Evolutionary conservation across 2,888 invertebrate species (phyloP), one percentile per base, ranked within the genome.

Genomic region (Empis stercorea): DNA sequence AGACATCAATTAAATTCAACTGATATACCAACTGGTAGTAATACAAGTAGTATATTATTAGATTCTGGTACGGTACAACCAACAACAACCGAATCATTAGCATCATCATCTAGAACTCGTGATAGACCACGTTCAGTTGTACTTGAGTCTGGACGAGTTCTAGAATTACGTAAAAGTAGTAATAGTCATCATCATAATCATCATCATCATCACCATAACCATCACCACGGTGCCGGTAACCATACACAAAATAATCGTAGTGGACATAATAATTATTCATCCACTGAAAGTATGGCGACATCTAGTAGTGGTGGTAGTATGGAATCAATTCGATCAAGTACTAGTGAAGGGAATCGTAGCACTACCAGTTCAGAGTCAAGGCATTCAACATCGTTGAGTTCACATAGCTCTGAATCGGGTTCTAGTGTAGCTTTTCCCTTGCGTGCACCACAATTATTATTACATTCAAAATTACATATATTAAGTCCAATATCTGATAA

Each of bases 401-500:
- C 87, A 11, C 87, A 88, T 63, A 87, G 86, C 65, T 87, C 87
- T 36, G 87, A 88, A 68, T 86, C 83, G 54, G 65, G 63, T 48
- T 68, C 68, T 47, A 78, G 78, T 58, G 74, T 79, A 46, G 66
- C 66, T 23, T 75, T 76, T 68, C 80, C 79, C 56, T 64, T 80
- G 47, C 76, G 80, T 59, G 80, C 80, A 62, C 84, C 83, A 65
- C 84, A 83, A 65, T 67, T 78, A 38, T 67, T 78, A 38, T 79
- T 84, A 57, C 83, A 85, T 65, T 76, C 80, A 48, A 87, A 88
- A 65, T 71, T 88, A 56, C 87, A 89, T 67, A 87, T 89, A 62
- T 73, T 89, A 42, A 89, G 88, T 59, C 89, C 89, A 16, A 89
- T 89, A 60, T 88, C 88, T 48, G 89, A 89, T 68, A 89, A 88